Evolutionary conservation across 2,888 invertebrate species (phyloP).

Genomic region (Standfussiana lucernea): DNA sequence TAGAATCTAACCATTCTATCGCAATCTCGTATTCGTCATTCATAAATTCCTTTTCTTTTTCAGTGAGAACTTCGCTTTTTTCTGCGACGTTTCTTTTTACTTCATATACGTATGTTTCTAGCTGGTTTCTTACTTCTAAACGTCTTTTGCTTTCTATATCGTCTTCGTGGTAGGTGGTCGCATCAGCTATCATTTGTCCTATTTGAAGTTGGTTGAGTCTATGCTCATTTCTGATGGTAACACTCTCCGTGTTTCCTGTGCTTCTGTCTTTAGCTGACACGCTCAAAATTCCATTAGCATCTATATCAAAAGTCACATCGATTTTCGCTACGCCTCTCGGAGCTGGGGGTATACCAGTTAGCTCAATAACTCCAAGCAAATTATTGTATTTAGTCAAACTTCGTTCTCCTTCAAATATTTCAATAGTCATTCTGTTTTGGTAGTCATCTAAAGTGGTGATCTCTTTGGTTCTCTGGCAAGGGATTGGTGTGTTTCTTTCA

Average conservation of each 20-base stretch:
- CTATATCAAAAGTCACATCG: slow-evolving; percentile 81
- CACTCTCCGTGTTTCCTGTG: slow-evolving; percentile 75
- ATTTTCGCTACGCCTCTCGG: slow-evolving; percentile 81
- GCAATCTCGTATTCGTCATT: slow-evolving; percentile 75
- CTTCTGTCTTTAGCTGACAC: slow-evolving; percentile 79
- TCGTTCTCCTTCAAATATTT: slow-evolving; percentile 84
- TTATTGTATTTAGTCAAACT: slow-evolving; percentile 82
- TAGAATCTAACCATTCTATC: slow-evolving; percentile 79
- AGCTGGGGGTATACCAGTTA: slow-evolving; percentile 81
- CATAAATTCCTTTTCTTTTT: slow-evolving; percentile 74
- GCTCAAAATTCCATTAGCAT: slow-evolving; percentile 79
- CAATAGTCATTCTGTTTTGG: slow-evolving; percentile 82
- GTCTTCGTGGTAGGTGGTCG: slow-evolving; percentile 75
- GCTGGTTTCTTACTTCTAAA: slow-evolving; percentile 80
- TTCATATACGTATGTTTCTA: slow-evolving; percentile 81
- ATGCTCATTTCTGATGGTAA: slow-evolving; percentile 76
- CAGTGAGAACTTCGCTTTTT: slow-evolving; percentile 69
- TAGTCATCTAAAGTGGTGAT: slow-evolving; percentile 82
- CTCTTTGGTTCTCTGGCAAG: slow-evolving; percentile 80
- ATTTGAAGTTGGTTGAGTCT: slow-evolving; percentile 78
- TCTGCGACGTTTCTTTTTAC: slow-evolving; percentile 76
- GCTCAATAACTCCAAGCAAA: slow-evolving; percentile 79
- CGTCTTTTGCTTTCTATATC: slow-evolving; percentile 78
- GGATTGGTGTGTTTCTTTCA: slow-evolving; percentile 81
- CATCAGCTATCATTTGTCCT: slow-evolving; percentile 79